These are phyloP conservation scores for Mesorhabditis spiculigera DNA, from an alignment of 2,888 invertebrate genomes.

Conservation along the genomic window DNA sequence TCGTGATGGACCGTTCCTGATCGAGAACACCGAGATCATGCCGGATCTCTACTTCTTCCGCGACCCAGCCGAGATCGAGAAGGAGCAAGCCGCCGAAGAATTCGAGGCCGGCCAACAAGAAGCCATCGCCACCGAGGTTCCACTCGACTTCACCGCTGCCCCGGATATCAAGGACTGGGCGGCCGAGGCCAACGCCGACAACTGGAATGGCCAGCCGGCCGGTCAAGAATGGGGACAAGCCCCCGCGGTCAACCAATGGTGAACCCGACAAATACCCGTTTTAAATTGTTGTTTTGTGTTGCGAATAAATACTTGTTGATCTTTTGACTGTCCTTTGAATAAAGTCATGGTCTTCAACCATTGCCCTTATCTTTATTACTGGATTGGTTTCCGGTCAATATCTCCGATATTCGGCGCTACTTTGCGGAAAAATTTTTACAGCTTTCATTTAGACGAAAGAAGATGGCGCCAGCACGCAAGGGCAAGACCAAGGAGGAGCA, in stretches of 20 bases:
- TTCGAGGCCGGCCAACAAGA: constrained; percentile 15
- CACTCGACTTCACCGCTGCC: constrained; percentile 34
- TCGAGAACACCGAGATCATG: constrained; percentile 69
- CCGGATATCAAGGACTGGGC: constrained; percentile 45
- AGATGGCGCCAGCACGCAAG: no score
- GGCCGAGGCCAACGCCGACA: constrained; percentile 36
- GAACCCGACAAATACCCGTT: not conserved
- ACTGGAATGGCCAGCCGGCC: constrained; percentile 21
- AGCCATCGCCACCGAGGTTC: not conserved
- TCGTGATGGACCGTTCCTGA: constrained; percentile 78
- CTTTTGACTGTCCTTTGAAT: no score
- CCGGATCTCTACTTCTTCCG: constrained; percentile 99
- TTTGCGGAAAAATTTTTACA: no score
- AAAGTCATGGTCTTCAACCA: no score
- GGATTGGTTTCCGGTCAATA: no score
- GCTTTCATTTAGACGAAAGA: no score
- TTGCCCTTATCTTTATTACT: no score
- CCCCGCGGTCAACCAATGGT: constrained; percentile 28
- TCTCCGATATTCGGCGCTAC: no score
- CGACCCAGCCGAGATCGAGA: constrained; percentile 70
- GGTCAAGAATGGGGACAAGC: constrained; percentile 27
- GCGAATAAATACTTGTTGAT: no score
- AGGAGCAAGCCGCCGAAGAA: constrained; percentile 50
- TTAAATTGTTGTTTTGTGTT: no score
- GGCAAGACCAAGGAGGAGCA: no score